These are phyloP conservation scores for Catharus ustulatus DNA, from an alignment of 2,797 vertebrate species.

Conservation along the genomic window DNA sequence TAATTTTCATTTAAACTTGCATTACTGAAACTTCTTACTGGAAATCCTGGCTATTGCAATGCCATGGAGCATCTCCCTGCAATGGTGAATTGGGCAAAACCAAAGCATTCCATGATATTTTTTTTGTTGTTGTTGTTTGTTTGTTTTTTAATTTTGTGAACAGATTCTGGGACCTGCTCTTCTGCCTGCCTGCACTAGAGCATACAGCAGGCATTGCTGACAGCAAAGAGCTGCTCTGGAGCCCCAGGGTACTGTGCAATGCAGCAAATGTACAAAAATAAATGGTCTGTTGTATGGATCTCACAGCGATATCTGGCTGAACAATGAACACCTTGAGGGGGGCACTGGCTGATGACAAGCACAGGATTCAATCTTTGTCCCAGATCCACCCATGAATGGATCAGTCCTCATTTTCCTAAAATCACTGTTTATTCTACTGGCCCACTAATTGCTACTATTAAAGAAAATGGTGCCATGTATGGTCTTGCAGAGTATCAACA, in stretches of 20 bases:
- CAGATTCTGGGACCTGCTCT: background rate
- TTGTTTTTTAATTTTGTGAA: background rate
- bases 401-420: background rate
- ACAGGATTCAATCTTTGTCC: background rate
- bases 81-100: background rate
- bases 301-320: background rate
- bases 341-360: background rate
- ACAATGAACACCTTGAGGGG: background rate
- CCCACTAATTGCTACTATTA: background rate
- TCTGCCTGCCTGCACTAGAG: background rate
- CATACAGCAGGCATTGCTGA: background rate
- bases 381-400: background rate
- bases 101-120: rapidly evolving
- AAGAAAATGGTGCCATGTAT: background rate
- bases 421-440: background rate
- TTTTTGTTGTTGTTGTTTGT: background rate
- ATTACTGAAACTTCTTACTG: background rate
- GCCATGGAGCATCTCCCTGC: background rate
- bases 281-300: background rate
- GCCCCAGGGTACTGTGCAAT: background rate
- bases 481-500: background rate
- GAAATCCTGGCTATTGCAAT: background rate
- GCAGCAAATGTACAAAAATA: background rate
- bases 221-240: background rate
- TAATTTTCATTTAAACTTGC: background rate